Evolutionary conservation across 2,888 invertebrate species (phyloP).

Genomic region (Ochropleura plecta): DNA sequence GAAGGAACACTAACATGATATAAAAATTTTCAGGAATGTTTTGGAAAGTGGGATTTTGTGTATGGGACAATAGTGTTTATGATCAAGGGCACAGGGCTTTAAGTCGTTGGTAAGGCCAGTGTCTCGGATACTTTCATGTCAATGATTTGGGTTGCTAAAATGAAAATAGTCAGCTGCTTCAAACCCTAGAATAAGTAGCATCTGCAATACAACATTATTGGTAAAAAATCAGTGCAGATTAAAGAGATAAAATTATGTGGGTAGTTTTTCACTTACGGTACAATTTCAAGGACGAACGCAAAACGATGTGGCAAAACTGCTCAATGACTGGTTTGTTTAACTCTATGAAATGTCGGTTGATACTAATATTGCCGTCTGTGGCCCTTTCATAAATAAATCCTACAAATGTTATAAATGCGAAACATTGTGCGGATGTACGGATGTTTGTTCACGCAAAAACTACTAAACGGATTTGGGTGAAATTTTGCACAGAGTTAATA

Average conservation of each 20-base stretch:
- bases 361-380: no score
- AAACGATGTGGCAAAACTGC: not conserved
- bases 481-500: no score
- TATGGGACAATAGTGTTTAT: slow-evolving; percentile 2
- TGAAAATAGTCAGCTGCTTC: not conserved
- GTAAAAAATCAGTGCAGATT: not conserved
- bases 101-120: slow-evolving; percentile 3
- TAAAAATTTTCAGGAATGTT: slow-evolving; percentile 24
- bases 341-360: not conserved
- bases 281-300: not conserved
- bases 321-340: not conserved
- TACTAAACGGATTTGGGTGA: no score
- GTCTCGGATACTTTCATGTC: not conserved
- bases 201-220: not conserved
- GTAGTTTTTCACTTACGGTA: not conserved
- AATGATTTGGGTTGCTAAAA: not conserved
- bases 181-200: not conserved
- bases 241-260: not conserved
- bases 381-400: no score
- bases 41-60: slow-evolving; percentile 20
- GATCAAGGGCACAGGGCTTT: not conserved
- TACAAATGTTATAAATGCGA: no score
- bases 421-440: no score
- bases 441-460: no score
- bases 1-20: slow-evolving; percentile 27